Evolutionary conservation across 2,113 vertebrate genomes (phyloP).

Genomic region (Lipophrys pholis): DNA sequence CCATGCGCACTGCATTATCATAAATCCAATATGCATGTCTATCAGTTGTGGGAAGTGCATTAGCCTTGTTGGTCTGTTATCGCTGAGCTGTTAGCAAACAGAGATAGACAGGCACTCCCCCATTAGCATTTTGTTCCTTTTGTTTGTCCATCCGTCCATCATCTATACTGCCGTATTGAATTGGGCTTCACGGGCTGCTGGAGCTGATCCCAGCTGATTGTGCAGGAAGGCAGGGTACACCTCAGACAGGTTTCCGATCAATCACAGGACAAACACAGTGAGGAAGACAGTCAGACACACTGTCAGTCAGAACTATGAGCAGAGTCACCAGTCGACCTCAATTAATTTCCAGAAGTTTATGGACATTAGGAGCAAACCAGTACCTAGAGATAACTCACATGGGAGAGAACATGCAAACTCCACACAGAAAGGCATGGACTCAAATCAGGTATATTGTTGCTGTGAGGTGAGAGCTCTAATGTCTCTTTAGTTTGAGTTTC

Average conservation of each 20-base stretch:
- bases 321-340: no score
- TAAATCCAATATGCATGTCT: constrained; percentile 61
- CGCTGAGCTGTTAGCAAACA: constrained; percentile 38
- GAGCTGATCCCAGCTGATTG: no score
- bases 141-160: neutral
- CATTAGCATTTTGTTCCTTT: constrained; percentile 5
- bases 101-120: neutral
- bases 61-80: constrained; percentile 42
- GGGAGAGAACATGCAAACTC: no score
- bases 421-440: no score
- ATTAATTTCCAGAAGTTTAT: no score
- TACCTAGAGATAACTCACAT: no score
- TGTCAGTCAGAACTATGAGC: no score
- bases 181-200: no score
- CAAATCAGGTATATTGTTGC: no score
- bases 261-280: neutral
- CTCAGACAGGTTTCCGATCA: neutral
- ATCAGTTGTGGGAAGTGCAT: constrained; percentile 38
- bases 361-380: no score
- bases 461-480: neutral
- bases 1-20: constrained; percentile 54
- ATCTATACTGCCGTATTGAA: neutral
- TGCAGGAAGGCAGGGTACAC: no score
- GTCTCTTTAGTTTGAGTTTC: neutral
- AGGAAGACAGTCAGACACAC: no score